Conservation (phyloP, 2,797 vertebrate species). For the Garrulus glandarius region DNA sequence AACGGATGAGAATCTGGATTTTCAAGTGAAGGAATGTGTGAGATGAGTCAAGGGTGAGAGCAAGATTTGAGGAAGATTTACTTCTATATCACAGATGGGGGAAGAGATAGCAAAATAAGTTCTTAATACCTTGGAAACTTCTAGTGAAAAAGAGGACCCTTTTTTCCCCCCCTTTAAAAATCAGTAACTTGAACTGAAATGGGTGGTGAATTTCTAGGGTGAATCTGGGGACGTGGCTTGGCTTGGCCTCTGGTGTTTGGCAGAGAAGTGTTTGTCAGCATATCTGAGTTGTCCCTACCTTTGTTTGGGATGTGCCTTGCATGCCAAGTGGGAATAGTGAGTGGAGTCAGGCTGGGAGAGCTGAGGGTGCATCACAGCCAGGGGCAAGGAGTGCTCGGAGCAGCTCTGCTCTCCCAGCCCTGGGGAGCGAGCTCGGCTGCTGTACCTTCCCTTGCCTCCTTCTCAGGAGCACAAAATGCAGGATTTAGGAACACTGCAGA, state of each 20-base stretch:
- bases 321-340: neutral
- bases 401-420: neutral
- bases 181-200: neutral
- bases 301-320: neutral
- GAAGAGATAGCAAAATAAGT: neutral
- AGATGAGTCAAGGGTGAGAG: constrained; percentile 35
- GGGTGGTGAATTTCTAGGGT: neutral
- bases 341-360: neutral
- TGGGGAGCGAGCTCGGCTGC: neutral
- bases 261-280: neutral
- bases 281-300: neutral
- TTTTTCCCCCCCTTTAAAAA: neutral
- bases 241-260: neutral
- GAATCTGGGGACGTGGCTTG: neutral
- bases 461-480: neutral
- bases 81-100: neutral
- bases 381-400: neutral
- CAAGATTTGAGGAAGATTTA: constrained; percentile 38
- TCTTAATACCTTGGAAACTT: neutral
- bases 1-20: constrained; percentile 25
- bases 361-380: neutral
- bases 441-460: neutral
- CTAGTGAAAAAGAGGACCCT: neutral
- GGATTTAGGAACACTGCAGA: neutral
- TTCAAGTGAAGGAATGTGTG: constrained; percentile 1